Base-by-base conservation (phyloP, 1,140 invertebrate genomes). In the Drosophila novamexicana region DNA sequence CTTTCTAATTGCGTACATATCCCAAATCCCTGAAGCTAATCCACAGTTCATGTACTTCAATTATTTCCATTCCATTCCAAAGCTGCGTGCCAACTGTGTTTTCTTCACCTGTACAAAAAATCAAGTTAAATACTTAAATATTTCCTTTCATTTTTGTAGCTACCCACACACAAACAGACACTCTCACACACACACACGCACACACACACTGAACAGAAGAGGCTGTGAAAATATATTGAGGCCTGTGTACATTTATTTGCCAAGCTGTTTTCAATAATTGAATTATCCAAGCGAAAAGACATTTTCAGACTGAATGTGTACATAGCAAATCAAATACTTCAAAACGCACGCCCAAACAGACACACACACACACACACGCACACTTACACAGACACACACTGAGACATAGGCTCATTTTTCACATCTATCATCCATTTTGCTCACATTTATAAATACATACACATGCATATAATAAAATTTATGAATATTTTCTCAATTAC, bases 401-500 rank as follows among this genome's bases (percentile, higher is more conserved):
- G 47, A 42, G 34, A 75, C 29, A 47, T 49, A 44, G 54, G 75
- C 47, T 56, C 68, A 70, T 72, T 52, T 40, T 36, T 53, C 50
- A 45, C 32, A 71, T 61, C 22, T 14, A 57, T 64, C 50, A 71
- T 77, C 65, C 45, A 63, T 67, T 47, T 64, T 57, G 22, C 64
- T 68, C 65, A 34, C 65, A 40, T 57, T 63, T 71, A 22, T 45
- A 32, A 37, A 59, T 57, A 63, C 34, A 77, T 47, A 62, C 59
- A 69, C 53, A 63, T 67, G 40, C 83, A 68, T 86, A 75, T 69
- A 75, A 70, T 49, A 69, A 75, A 56, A 70, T 69, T 69, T 75
- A 69, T 74, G 56, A 74, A 52, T 64, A 81, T 79, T 69, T 82
- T 65, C 71, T 74, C 59, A 63, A 70, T 72, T 82, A 59, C 71